Evolutionary conservation across 2,113 vertebrate species (phyloP), one percentile per base, ranked within the genome.

Genomic region (Lagopus muta): DNA sequence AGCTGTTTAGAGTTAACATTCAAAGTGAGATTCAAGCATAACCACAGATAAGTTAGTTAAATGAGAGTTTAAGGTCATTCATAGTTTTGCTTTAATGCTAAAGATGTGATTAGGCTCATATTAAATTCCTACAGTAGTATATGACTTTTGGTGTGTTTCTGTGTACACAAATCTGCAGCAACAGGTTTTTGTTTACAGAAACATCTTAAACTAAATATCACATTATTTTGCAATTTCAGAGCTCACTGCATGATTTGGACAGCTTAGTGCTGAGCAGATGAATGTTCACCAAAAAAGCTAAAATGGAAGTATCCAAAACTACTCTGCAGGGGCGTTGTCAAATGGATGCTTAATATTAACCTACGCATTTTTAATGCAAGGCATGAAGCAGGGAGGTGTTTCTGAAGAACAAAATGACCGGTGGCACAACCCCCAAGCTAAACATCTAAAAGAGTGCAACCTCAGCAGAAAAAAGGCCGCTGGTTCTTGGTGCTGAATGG

Each of bases 1-100:
- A 98, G 98, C 98, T 60, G 97, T 98, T 98, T 98, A 98, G 98
- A 98, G 98, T 98, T 98, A 98, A 98, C 98, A 98, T 98, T 98
- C 97, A 95, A 97, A 98, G 96, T 98, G 98, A 98, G 97, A 98
- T 94, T 93, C 97, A 98, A 98, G 97, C 98, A 98, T 95, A 98
- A 97, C 95, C 97, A 97, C 97, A 98, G 94, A 97, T 97, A 95
- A 96, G 97, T 98, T 98, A 98, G 97, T 98, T 94, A 93, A 95
- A 98, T 95, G 96, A 91, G 96, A 96, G 94, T 84, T 92, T 66
- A 97, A 98, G 96, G 95, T 97, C 94, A 96, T 97, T 98, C 97
- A 97, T 97, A 96, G 96, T 77, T 94, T 92, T 90, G 82, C 93
- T 82, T 82, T 67, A 94, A 91, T 28, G 81, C 72, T 86, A 78